phyloP scores from a whole-genome alignment of 2,113 vertebrate genomes.

The Trogon surrucura region DNA sequence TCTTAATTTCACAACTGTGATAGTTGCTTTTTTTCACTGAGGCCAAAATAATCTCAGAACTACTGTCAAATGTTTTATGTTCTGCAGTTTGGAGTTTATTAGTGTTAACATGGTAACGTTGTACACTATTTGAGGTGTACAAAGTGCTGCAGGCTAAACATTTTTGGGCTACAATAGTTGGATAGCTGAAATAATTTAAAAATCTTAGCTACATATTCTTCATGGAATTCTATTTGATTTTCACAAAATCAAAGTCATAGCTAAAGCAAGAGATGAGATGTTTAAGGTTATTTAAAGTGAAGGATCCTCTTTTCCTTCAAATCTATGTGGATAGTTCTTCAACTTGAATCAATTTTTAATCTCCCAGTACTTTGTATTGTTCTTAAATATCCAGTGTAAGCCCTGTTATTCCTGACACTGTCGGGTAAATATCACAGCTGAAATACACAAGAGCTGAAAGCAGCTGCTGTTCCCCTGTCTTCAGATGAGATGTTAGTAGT shows the following conservation, averaged over 20 bases:
- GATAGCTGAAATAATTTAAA: not conserved
- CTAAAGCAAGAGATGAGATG: not conserved
- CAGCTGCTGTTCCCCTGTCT: not conserved
- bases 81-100: slow-evolving; percentile 43
- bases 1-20: slow-evolving; percentile 30
- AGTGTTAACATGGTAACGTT: slow-evolving; percentile 42
- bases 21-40: slow-evolving; percentile 4
- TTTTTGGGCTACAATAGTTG: not conserved
- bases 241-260: not conserved
- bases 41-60: slow-evolving; percentile 48
- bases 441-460: not conserved
- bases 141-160: slow-evolving; percentile 28
- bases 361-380: not conserved
- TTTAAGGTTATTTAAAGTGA: not conserved
- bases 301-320: not conserved
- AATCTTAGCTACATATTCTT: not conserved
- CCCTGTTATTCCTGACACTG: not conserved
- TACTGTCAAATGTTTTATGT: slow-evolving; percentile 53
- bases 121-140: not conserved
- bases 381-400: not conserved
- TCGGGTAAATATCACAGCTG: not conserved
- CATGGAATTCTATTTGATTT: not conserved
- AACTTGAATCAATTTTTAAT: not conserved
- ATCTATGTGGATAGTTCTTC: not conserved
- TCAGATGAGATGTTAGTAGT: not conserved